These are phyloP conservation scores for Rachycentron canadum DNA, from an alignment of 2,797 vertebrate species.

Conservation along the genomic window DNA sequence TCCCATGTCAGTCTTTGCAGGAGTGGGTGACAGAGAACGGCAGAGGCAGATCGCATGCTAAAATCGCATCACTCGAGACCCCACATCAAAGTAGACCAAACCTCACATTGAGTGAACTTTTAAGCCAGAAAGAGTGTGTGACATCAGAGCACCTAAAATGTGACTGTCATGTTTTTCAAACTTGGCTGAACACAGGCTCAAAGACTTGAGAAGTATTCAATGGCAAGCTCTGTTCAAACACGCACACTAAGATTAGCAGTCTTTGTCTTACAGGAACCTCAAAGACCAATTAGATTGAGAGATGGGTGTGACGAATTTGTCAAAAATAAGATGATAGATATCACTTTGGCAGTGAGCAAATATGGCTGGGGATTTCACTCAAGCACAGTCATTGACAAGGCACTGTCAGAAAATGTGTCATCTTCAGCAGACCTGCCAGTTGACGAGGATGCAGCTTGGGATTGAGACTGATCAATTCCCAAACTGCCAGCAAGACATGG, in stretches of 20 bases:
- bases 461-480: constrained; percentile 83
- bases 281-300: constrained; percentile 82
- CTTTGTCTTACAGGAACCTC: constrained; percentile 80
- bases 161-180: constrained; percentile 85
- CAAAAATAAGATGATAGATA: constrained; percentile 80
- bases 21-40: constrained; percentile 82
- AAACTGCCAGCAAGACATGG: constrained; percentile 73
- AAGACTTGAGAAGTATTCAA: constrained; percentile 72
- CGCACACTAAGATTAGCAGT: constrained; percentile 72
- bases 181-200: constrained; percentile 71
- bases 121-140: constrained; percentile 81
- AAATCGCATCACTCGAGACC: constrained; percentile 84
- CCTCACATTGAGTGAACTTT: constrained; percentile 83
- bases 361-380: constrained; percentile 80
- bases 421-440: constrained; percentile 79
- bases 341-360: constrained; percentile 70
- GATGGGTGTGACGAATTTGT: constrained; percentile 79
- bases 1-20: constrained; percentile 80
- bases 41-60: constrained; percentile 81
- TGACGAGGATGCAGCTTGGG: constrained; percentile 76
- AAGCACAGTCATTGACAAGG: constrained; percentile 77
- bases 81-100: constrained; percentile 85
- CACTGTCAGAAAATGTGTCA: constrained; percentile 81
- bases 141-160: constrained; percentile 85
- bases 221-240: constrained; percentile 64